Conservation (phyloP, 1,140 invertebrate species). For the Cydia pomonella region DNA sequence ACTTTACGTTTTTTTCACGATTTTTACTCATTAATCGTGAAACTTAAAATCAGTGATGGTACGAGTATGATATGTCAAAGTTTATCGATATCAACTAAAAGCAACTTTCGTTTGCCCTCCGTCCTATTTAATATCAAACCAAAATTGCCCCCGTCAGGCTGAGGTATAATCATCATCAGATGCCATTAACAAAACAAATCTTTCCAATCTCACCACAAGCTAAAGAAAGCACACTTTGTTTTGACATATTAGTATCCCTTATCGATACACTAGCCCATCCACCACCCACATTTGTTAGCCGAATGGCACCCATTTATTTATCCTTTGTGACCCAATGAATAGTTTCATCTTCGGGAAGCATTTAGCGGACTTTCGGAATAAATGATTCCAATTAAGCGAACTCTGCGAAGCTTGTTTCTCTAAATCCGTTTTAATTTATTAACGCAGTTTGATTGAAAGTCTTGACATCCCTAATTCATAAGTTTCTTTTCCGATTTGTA, state of each 20-base stretch:
- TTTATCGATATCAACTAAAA: too few relatives aligned
- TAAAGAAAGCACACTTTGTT: conserved; percentile 26
- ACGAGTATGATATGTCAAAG: too few relatives aligned
- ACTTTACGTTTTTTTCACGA: too few relatives aligned
- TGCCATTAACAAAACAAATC: not conserved
- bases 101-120: too few relatives aligned
- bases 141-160: too few relatives aligned
- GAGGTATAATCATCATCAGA: not conserved
- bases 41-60: too few relatives aligned
- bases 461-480: conserved; percentile 7
- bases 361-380: conserved; percentile 20
- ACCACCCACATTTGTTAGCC: conserved; percentile 20
- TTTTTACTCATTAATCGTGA: too few relatives aligned
- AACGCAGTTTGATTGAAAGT: not conserved
- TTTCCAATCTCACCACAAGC: not conserved
- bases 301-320: conserved; percentile 21
- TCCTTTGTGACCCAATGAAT: conserved; percentile 29
- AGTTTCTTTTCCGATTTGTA: not conserved
- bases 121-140: too few relatives aligned
- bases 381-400: conserved; percentile 24
- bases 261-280: conserved; percentile 19
- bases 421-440: conserved; percentile 18
- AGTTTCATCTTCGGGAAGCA: conserved; percentile 26
- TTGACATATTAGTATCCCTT: conserved; percentile 16
- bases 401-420: not conserved